Evolutionary conservation across 2,113 vertebrate species (phyloP).

Genomic region (Brienomyrus longianalis): DNA sequence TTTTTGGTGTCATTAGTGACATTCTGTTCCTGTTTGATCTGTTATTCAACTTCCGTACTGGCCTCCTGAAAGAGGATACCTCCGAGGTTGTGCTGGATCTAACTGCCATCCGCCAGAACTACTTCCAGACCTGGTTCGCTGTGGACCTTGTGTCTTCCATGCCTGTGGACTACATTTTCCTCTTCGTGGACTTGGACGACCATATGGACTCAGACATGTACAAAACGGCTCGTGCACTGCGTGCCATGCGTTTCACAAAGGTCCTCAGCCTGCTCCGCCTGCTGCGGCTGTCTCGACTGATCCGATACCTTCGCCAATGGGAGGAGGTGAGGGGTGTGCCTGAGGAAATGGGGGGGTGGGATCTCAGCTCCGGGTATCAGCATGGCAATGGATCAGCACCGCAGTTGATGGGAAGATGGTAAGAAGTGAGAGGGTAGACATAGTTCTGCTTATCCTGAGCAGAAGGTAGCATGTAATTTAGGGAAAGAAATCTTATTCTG

Average conservation of each 20-base stretch:
- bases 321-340: constrained; percentile 56
- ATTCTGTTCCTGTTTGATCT: constrained; percentile 65
- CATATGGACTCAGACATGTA: constrained; percentile 55
- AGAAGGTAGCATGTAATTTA: background rate
- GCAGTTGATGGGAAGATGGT: background rate
- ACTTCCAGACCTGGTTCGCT: constrained; percentile 62
- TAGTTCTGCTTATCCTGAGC: background rate
- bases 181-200: constrained; percentile 58
- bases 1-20: constrained; percentile 64
- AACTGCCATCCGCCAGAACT: constrained; percentile 53
- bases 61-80: constrained; percentile 56
- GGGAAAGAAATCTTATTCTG: background rate
- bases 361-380: background rate
- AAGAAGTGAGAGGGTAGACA: background rate
- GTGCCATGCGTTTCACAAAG: constrained; percentile 68
- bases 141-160: constrained; percentile 68
- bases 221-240: constrained; percentile 61
- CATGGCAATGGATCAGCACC: background rate
- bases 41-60: constrained; percentile 65
- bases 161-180: constrained; percentile 67
- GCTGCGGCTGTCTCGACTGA: constrained; percentile 63
- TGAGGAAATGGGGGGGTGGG: background rate
- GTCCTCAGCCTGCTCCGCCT: constrained; percentile 66
- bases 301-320: constrained; percentile 70
- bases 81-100: constrained; percentile 60